Evolutionary conservation across 2,113 vertebrate species (phyloP).

Genomic region (Megaptera novaeangliae): DNA sequence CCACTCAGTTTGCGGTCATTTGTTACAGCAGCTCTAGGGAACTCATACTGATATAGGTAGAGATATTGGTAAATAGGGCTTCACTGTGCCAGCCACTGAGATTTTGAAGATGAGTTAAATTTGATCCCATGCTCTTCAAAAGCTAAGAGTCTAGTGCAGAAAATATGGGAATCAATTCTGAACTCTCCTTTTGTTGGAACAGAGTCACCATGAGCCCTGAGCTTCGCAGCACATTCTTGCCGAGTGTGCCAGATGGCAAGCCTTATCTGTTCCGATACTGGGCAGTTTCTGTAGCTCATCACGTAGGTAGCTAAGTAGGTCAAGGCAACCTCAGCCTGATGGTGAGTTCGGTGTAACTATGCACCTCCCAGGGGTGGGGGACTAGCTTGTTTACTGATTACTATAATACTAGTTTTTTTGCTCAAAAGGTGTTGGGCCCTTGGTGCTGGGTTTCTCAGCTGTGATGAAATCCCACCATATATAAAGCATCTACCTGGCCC

Average conservation of each 20-base stretch:
- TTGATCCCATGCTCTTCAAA: background rate
- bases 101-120: background rate
- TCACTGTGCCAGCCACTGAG: background rate
- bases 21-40: background rate
- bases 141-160: background rate
- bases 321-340: no score
- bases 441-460: background rate
- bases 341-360: no score
- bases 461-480: background rate
- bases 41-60: background rate
- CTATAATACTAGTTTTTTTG: background rate
- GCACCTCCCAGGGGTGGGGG: accelerated
- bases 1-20: background rate
- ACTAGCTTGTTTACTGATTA: background rate
- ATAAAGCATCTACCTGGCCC: background rate
- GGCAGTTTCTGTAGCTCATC: background rate
- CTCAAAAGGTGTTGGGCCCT: background rate
- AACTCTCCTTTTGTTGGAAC: background rate
- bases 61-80: background rate
- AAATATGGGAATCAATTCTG: background rate
- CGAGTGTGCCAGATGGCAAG: background rate
- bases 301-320: background rate
- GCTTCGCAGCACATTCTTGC: accelerated
- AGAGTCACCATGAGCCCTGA: no score
- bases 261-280: background rate